phyloP scores from a whole-genome alignment of 2,888 invertebrate species.

The Sminthurides aquaticus region DNA sequence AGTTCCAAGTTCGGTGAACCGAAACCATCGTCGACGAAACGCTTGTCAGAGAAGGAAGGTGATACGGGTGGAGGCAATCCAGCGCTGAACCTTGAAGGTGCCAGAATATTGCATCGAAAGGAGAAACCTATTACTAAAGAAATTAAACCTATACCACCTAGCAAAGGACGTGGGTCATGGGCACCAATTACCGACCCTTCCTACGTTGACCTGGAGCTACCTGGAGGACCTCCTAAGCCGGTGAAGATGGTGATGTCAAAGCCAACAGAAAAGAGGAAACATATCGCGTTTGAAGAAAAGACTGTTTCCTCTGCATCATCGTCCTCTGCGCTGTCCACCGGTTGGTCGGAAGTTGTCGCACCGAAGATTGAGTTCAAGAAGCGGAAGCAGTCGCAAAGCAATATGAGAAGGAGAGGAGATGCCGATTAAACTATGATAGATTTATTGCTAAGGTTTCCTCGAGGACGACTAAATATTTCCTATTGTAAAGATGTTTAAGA shows the following conservation, averaged over 20 bases:
- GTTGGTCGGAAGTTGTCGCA: conserved; percentile 50
- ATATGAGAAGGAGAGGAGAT: conserved; percentile 58
- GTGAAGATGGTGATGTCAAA: conserved; percentile 25
- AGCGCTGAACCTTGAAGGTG: conserved; percentile 11
- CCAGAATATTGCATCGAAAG: conserved; percentile 33
- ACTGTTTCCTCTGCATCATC: conserved; percentile 22
- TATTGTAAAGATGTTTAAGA: too few relatives aligned
- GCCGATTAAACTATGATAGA: conserved; percentile 46
- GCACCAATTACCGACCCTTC: not conserved
- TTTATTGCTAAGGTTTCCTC: too few relatives aligned
- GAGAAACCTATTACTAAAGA: conserved; percentile 31
- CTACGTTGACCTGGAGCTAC: conserved; percentile 27
- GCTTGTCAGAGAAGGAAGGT: conserved; percentile 3
- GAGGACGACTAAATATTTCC: too few relatives aligned
- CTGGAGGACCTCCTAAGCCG: conserved; percentile 16
- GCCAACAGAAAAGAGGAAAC: conserved; percentile 22
- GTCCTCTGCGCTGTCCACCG: conserved; percentile 38
- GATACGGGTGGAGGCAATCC: conserved; percentile 1
- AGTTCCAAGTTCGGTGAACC: conserved; percentile 50
- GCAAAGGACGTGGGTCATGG: not conserved
- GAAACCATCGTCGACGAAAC: conserved; percentile 24
- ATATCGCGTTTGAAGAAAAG: conserved; percentile 33
- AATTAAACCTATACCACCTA: conserved; percentile 19
- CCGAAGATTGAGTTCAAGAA: conserved; percentile 57
- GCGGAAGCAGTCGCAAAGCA: conserved; percentile 60